Percentiles rank a stretch among this genome's conserved stretches.
These are phyloP conservation scores for Pseudochromis fuscus DNA, from an alignment of 2,797 vertebrate species.

Conservation along the genomic window DNA sequence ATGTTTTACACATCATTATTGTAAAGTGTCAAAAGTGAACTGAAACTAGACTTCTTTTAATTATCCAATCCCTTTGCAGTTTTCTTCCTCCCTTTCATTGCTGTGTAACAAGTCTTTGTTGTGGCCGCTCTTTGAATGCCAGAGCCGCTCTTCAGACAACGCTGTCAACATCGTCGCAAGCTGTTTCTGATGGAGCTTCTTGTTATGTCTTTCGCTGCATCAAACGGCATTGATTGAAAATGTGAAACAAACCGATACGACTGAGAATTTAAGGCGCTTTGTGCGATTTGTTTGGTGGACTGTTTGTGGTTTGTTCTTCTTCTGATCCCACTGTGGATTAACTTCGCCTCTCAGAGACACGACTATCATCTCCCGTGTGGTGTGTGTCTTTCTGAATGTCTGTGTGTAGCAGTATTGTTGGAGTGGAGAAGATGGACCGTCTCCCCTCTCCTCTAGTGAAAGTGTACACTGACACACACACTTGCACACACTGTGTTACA, in stretches of 20 bases:
- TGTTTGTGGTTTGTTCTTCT: constrained; percentile 38
- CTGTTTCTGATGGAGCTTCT: constrained; percentile 10
- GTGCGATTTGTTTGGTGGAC: constrained; percentile 46
- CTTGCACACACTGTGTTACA: constrained; percentile 34
- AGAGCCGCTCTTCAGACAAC: constrained; percentile 22
- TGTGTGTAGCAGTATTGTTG: constrained; percentile 32
- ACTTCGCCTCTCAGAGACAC: constrained; percentile 54
- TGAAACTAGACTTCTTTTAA: constrained; percentile 17
- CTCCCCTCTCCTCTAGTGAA: constrained; percentile 46
- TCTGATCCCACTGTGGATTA: constrained; percentile 50
- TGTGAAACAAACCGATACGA: constrained; percentile 30
- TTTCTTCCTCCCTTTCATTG: constrained; percentile 12
- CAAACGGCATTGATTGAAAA: constrained; percentile 40
- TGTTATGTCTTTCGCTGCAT: constrained; percentile 25
- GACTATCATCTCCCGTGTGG: constrained; percentile 51
- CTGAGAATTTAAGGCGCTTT: constrained; percentile 24
- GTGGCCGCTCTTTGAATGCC: constrained; percentile 21
- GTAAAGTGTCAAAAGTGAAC: constrained; percentile 6
- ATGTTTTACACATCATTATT: background rate
- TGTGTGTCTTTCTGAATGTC: constrained; percentile 40
- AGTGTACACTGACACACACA: constrained; percentile 28
- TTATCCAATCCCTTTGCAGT: constrained; percentile 27
- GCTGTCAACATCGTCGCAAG: constrained; percentile 14
- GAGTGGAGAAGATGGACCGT: constrained; percentile 60
- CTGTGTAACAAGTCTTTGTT: constrained; percentile 3